A percentile compares a stretch with the other conserved stretches of the same genome.
phyloP scores from a whole-genome alignment of 2,113 vertebrate species.

The Alexandromys fortis region DNA sequence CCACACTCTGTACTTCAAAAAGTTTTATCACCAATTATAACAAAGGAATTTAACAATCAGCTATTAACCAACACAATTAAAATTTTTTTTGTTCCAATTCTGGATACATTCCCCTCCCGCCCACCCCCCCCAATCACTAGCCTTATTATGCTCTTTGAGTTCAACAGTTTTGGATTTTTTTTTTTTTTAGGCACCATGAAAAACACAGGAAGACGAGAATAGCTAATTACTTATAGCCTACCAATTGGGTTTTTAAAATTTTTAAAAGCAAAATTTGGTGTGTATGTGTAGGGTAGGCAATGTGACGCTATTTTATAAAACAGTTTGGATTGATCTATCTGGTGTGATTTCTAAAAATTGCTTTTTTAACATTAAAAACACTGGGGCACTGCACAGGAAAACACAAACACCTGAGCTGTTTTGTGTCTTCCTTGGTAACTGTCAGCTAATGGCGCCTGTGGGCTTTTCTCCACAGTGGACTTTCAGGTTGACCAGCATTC shows the following conservation, averaged over 20 bases:
- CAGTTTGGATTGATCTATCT: background rate
- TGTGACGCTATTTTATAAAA: background rate
- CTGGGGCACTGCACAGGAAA: background rate
- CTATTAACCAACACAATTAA: background rate
- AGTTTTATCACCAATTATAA: background rate
- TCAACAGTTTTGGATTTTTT: background rate
- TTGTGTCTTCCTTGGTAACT: background rate
- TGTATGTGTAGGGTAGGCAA: background rate
- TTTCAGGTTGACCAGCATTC: background rate
- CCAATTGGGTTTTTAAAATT: background rate
- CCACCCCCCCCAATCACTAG: background rate
- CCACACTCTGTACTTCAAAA: background rate
- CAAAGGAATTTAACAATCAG: background rate
- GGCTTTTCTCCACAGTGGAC: background rate
- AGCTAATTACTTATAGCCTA: background rate
- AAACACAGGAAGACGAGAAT: background rate
- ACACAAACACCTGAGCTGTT: background rate
- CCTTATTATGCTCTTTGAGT: background rate
- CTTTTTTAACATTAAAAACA: constrained; percentile 3
- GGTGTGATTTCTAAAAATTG: background rate
- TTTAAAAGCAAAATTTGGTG: background rate
- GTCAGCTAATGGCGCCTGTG: too few relatives aligned
- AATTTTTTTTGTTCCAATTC: background rate
- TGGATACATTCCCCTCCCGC: background rate
- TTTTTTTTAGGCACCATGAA: background rate